These are phyloP conservation scores for Drosophila maculinotata DNA, from an alignment of 2,888 invertebrate species.

Conservation along the genomic window DNA sequence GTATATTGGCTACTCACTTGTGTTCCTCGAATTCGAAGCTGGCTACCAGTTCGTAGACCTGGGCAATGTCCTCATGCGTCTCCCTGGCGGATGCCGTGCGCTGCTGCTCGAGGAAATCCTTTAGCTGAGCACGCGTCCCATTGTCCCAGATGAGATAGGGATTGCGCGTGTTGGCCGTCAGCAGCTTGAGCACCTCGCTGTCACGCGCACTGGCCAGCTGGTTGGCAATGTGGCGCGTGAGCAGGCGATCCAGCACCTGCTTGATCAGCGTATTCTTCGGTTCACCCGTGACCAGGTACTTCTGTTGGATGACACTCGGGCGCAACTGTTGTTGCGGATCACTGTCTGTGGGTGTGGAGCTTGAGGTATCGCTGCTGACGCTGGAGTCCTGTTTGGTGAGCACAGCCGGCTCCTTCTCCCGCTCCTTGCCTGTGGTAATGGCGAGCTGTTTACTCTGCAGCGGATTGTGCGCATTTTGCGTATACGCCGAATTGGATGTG, in stretches of 20 bases:
- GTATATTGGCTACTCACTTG: slow-evolving; percentile 68
- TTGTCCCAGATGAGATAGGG: slow-evolving; percentile 99
- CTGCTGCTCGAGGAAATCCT: slow-evolving; percentile 93
- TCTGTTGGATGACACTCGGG: slow-evolving; percentile 64
- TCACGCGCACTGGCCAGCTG: slow-evolving; percentile 90
- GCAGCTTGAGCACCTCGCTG: slow-evolving; percentile 93
- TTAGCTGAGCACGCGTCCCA: slow-evolving; percentile 95
- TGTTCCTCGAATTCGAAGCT: slow-evolving; percentile 84
- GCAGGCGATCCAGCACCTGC: slow-evolving; percentile 88
- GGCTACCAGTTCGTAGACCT: slow-evolving; percentile 80
- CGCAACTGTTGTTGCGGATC: slow-evolving; percentile 44
- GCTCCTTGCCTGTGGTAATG: slow-evolving; percentile 64
- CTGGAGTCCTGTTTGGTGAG: slow-evolving; percentile 77
- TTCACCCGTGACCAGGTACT: slow-evolving; percentile 78
- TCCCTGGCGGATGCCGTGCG: slow-evolving; percentile 85
- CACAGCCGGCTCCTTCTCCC: slow-evolving; percentile 45
- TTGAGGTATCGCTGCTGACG: slow-evolving; percentile 75
- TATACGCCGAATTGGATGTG: slow-evolving; percentile 78
- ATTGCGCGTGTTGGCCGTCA: slow-evolving; percentile 98
- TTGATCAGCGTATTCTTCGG: slow-evolving; percentile 88
- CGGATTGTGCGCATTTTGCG: slow-evolving; percentile 85
- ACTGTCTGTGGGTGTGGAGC: slow-evolving; percentile 72
- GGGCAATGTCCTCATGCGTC: slow-evolving; percentile 83
- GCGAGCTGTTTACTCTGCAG: slow-evolving; percentile 83
- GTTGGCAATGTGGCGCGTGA: slow-evolving; percentile 95